Evolutionary conservation across 2,888 invertebrate genomes (phyloP).

Genomic region (Cerastis leucographa): DNA sequence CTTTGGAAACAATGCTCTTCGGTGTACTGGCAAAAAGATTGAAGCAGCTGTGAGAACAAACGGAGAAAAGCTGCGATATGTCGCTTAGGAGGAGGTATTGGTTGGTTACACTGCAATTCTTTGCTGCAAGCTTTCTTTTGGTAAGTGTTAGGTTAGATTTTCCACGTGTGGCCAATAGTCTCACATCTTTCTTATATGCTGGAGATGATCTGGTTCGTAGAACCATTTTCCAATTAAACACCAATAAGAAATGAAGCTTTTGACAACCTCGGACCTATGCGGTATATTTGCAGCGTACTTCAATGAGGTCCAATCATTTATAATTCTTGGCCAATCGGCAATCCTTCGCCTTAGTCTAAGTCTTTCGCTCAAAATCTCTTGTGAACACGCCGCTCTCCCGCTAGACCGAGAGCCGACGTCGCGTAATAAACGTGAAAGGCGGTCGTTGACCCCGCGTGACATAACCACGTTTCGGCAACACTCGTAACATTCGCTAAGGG

Average conservation of each 20-base stretch:
- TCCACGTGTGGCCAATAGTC: not conserved
- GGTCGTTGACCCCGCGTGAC: slow-evolving; percentile 79
- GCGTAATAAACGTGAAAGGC: slow-evolving; percentile 74
- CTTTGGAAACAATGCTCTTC: slow-evolving; percentile 18
- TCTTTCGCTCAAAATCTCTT: slow-evolving; percentile 21
- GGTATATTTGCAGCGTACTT: not conserved
- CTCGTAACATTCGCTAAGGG: slow-evolving; percentile 65
- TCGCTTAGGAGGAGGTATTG: not conserved
- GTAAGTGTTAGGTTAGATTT: not conserved
- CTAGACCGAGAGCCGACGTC: slow-evolving; percentile 52
- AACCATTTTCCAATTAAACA: not conserved
- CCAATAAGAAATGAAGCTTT: not conserved
- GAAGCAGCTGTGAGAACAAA: slow-evolving; percentile 15
- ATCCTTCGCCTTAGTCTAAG: not conserved
- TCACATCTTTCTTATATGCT: too few species aligned
- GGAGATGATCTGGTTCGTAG: not conserved
- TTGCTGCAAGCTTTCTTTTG: not conserved
- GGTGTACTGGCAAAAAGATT: slow-evolving; percentile 16
- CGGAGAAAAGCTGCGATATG: slow-evolving; percentile 21
- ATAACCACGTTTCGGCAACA: slow-evolving; percentile 77
- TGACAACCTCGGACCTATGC: not conserved
- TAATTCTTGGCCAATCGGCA: not conserved
- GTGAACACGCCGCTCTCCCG: slow-evolving; percentile 25
- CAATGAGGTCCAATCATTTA: not conserved
- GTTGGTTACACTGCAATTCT: slow-evolving; percentile 12